Evolutionary conservation across 1,140 invertebrate species (phyloP), one percentile per base, ranked within the genome.

Genomic region (Microplitis demolitor): DNA sequence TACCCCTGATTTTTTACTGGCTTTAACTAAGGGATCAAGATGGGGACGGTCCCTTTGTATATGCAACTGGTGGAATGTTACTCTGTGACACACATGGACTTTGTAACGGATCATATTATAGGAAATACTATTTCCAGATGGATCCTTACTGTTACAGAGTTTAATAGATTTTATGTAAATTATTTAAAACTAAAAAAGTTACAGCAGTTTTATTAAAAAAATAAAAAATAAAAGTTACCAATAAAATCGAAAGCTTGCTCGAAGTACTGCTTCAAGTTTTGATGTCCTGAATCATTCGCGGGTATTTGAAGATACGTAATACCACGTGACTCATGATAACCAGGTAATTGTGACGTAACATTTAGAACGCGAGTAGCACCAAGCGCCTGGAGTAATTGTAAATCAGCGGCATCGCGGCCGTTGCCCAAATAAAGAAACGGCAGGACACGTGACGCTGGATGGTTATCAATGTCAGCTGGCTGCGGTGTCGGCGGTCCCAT

Each of bases 231-330:
- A 54, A 53, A 89, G 92, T 93, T 87, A 96, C 95, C 95, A 79
- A 97, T 97, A 87, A 96, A 97, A 75, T 94, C 91, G 83, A 93
- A 95, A 69, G 95, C 94, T 83, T 96, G 94, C 81, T 96, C 93
- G 87, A 97, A 97, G 89, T 96, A 97, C 88, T 96, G 95, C 79
- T 94, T 94, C 13, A 97, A 91, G 86, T 97, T 97, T 83, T 97
- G 95, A 79, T 95, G 93, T 9, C 93, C 92, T 54, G 92, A 95
- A 88, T 97, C 95, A 33, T 91, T 90, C 56, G 94, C 95, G 24
- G 94, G 94, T 78, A 97, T 91, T 82, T 94, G 91, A 83, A 94
- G 93, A 85, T 95, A 95, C 56, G 90, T 91, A 78, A 96, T 92
- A 31, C 92, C 93, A 76, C 89, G 87, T 75, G 89, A 87, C 84